Evolutionary conservation across 2,888 invertebrate genomes (phyloP).

Genomic region (Prosapia bicincta): DNA sequence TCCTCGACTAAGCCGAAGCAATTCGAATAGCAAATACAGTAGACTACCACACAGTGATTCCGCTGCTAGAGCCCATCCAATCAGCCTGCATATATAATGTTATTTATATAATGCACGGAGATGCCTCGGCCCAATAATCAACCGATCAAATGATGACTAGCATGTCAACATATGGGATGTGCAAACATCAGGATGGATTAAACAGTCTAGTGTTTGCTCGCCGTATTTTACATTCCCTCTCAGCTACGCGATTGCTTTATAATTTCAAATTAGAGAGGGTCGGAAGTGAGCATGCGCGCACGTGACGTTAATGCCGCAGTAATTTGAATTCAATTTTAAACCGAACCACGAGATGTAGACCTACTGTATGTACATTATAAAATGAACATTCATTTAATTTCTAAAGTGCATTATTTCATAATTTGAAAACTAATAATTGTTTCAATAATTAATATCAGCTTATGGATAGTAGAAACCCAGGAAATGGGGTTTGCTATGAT

Average conservation of each 20-base stretch:
- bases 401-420: too few relatives aligned
- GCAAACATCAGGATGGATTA: neutral
- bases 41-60: too few relatives aligned
- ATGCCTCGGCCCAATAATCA: conserved; percentile 2
- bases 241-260: neutral
- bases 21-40: neutral
- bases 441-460: too few relatives aligned
- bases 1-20: too few relatives aligned
- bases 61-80: neutral
- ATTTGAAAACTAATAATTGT: too few relatives aligned
- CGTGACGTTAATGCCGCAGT: neutral
- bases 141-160: neutral
- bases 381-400: too few relatives aligned
- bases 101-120: conserved; percentile 33
- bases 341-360: too few relatives aligned
- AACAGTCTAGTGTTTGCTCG: neutral
- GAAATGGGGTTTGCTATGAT: too few relatives aligned
- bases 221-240: neutral
- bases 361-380: too few relatives aligned
- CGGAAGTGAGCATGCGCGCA: neutral
- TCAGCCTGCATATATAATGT: conserved; percentile 31
- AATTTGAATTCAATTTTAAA: neutral
- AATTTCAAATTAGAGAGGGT: neutral
- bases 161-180: neutral
- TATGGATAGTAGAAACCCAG: too few relatives aligned